Base-by-base conservation (phyloP, 2,888 invertebrate genomes). In the Chamaedrilus cognettii region DNA sequence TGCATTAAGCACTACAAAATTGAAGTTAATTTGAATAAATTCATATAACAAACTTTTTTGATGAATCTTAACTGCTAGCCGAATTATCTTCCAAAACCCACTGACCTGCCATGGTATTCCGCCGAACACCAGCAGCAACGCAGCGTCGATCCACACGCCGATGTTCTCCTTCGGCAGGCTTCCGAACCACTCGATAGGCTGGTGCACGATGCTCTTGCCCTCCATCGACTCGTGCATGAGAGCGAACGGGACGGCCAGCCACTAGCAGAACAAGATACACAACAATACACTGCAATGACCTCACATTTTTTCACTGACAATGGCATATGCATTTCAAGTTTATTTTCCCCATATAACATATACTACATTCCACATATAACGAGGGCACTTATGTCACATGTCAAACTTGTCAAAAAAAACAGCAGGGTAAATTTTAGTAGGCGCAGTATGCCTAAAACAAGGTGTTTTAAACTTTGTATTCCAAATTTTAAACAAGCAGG, bases 231-330 rank as follows among this genome's bases (percentile, higher is more conserved):
- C 89, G 85, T 94, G 91, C 72, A 88, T 86, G 91, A 94, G 90
- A 19, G 96, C 94, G 81, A 96, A 96, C 0, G 97, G 97, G 74
- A 98, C 94, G 82, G 96, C 95, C 89, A 98, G 90, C 94, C 96
- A 96, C 83, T 89, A 80, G 51, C 85, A 76, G 34, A 58, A 19
- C 11, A 42, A n/a, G n/a, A n/a, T n/a, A n/a, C n/a, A n/a, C n/a
- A n/a, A n/a, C n/a, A n/a, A n/a, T n/a, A n/a, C n/a, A n/a, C n/a
- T n/a, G n/a, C n/a, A n/a, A n/a, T n/a, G n/a, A n/a, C n/a, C n/a
- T n/a, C n/a, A n/a, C n/a, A n/a, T n/a, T n/a, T n/a, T n/a, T n/a
- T n/a, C n/a, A n/a, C n/a, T n/a, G n/a, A n/a, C n/a, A n/a, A n/a
- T n/a, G n/a, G n/a, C n/a, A n/a, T n/a, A n/a, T n/a, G n/a, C n/a